Evolutionary conservation across 2,888 invertebrate genomes (phyloP), one percentile per base, ranked within the genome.

Genomic region (Vannuccia rotundouncinata): DNA sequence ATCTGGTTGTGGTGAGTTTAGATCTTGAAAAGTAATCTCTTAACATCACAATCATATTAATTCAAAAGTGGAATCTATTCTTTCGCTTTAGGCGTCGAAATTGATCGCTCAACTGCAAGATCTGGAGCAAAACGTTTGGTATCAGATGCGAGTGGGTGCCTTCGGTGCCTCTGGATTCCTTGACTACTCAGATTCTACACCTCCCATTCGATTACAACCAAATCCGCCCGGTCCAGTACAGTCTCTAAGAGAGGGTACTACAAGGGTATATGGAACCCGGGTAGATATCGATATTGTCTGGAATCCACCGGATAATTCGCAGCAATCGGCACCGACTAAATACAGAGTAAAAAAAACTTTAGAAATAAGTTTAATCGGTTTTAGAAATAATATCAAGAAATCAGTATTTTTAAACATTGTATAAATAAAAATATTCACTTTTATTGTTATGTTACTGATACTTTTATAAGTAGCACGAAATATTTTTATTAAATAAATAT

Each of bases 261-360:
- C 10, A 22, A 66, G 66, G 25, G 25, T 66, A 5, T 13, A 13
- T 2, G 66, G 66, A 22, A 66, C 5, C 25, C 66, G 66, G 25
- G 66, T 66, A 2, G 66, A 66, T 22, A 66, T 66, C 22, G 25
- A 66, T 2, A 22, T 66, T 66, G 66, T 66, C 25, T 66, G 66
- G 66, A 22, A 66, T 66, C 10, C 66, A n/a, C 66, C 66, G 25
- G 22, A 66, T 66, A 22, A 17, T 2, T 5, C 66, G 13, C 10
- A 5, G 22, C 13, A 66, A 66, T 5, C 66, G 2, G 10, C 66
- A 66, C 66, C 66, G 5, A 22, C 66, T 22, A 66, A 66, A 22
- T 66, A 66, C 25, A 66, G 66, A 66, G 66, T 66, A 27, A 66
- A 27, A n/a, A n/a, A n/a, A n/a, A n/a, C n/a, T n/a, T n/a, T n/a